Percentiles rank a stretch among this genome's conserved stretches.
Evolutionary conservation across 2,113 vertebrate species (phyloP).

Genomic region (Excalfactoria chinensis): DNA sequence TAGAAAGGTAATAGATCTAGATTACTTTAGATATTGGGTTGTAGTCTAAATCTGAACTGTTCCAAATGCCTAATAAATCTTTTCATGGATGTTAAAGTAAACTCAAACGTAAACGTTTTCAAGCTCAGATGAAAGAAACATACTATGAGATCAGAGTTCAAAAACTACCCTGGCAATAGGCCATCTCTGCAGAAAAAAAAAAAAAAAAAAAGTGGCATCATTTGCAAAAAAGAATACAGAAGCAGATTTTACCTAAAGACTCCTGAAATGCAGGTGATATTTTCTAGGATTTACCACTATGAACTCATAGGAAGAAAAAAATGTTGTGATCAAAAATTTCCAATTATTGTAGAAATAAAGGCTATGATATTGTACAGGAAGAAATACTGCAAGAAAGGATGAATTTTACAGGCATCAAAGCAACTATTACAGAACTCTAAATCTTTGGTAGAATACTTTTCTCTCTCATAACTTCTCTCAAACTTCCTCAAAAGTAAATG

Average conservation of each 20-base stretch:
- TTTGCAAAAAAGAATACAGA: not conserved
- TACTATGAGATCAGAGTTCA: not conserved
- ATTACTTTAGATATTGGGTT: rapidly evolving
- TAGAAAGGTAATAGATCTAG: not conserved
- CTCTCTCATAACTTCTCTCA: not conserved
- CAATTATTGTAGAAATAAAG: not conserved
- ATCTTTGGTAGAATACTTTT: not conserved
- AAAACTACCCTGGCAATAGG: not conserved
- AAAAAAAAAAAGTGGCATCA: not conserved
- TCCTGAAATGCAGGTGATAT: not conserved
- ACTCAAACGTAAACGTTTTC: not conserved
- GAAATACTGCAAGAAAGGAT: not conserved
- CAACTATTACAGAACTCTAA: not conserved
- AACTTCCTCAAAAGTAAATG: not conserved
- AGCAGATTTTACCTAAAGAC: not conserved
- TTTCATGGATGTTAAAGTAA: not conserved
- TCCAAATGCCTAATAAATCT: not conserved
- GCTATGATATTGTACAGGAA: not conserved
- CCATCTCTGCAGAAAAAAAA: not conserved
- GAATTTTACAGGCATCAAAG: not conserved
- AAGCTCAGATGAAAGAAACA: not conserved
- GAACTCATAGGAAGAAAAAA: not conserved
- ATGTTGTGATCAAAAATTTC: not conserved
- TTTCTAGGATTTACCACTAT: not conserved
- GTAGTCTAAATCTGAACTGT: not conserved